Conservation (phyloP, 2,797 vertebrate genomes). For the Leptatherina wallacei region DNA sequence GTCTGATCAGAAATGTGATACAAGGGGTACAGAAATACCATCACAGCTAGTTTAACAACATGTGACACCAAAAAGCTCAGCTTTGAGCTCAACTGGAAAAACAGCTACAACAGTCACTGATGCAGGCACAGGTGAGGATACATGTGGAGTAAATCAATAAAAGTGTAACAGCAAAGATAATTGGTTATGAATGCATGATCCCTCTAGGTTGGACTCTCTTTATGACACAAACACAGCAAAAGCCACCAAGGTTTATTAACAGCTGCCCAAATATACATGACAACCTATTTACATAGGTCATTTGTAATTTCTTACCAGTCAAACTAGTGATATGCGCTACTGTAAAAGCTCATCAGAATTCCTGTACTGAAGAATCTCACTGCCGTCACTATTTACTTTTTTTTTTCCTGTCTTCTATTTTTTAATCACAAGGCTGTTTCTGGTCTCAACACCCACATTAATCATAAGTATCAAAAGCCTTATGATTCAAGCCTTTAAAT, state of each 20-base stretch:
- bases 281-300: background rate
- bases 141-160: slow-evolving; percentile 21
- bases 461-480: slow-evolving; percentile 39
- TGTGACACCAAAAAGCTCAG: background rate
- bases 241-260: background rate
- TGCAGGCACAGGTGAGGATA: slow-evolving; percentile 30
- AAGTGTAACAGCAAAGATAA: slow-evolving; percentile 15
- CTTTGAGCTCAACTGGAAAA: slow-evolving; percentile 24
- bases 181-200: slow-evolving; percentile 15
- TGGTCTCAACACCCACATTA: slow-evolving; percentile 28
- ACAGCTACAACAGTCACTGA: slow-evolving; percentile 15
- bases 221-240: background rate
- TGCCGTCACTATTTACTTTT: background rate
- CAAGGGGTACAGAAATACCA: background rate
- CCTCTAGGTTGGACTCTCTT: background rate
- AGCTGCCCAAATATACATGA: background rate
- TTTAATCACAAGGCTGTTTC: slow-evolving; percentile 24
- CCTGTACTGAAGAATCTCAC: background rate
- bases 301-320: background rate
- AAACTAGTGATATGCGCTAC: background rate
- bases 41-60: slow-evolving; percentile 6
- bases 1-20: background rate
- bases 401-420: slow-evolving; percentile 3
- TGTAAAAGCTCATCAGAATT: slow-evolving; percentile 1
- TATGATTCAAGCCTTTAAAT: slow-evolving; percentile 14